phyloP scores from a whole-genome alignment of 2,113 vertebrate genomes.

The Amazona guildingii region DNA sequence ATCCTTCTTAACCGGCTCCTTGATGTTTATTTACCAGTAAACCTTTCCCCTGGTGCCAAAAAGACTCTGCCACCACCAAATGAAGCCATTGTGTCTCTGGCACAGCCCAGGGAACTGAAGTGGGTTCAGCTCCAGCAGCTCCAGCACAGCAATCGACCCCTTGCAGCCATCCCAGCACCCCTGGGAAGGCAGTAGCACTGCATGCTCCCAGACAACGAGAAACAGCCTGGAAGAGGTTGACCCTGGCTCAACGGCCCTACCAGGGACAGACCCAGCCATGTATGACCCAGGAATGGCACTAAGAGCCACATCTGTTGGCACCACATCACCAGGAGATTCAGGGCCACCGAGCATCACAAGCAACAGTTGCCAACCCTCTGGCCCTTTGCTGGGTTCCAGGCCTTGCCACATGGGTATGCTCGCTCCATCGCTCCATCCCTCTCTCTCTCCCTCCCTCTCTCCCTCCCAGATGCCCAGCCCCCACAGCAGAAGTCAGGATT shows the following conservation, averaged over 20 bases:
- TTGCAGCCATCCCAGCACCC: not conserved
- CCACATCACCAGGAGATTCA: rapidly evolving
- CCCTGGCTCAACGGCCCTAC: not conserved
- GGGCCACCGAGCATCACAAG: rapidly evolving
- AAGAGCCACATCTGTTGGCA: not conserved
- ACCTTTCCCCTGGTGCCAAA: not conserved
- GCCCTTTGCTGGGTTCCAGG: not conserved
- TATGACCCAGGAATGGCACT: not conserved
- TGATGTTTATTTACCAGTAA: not conserved
- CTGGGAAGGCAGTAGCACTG: not conserved
- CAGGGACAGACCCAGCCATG: not conserved
- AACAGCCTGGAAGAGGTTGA: not conserved
- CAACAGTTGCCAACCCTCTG: rapidly evolving
- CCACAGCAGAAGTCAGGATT: no score
- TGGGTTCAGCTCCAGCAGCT: not conserved
- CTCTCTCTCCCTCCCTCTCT: rapidly evolving
- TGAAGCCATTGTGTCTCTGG: not conserved
- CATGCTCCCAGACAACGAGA: rapidly evolving
- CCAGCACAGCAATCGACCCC: not conserved
- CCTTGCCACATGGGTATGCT: rapidly evolving
- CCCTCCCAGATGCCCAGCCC: not conserved
- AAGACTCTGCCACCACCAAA: not conserved
- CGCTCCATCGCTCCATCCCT: not conserved
- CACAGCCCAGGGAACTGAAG: not conserved
- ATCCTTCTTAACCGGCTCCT: not conserved